Evolutionary conservation across 2,888 invertebrate genomes (phyloP).

Genomic region (Eupithecia dodoneata): DNA sequence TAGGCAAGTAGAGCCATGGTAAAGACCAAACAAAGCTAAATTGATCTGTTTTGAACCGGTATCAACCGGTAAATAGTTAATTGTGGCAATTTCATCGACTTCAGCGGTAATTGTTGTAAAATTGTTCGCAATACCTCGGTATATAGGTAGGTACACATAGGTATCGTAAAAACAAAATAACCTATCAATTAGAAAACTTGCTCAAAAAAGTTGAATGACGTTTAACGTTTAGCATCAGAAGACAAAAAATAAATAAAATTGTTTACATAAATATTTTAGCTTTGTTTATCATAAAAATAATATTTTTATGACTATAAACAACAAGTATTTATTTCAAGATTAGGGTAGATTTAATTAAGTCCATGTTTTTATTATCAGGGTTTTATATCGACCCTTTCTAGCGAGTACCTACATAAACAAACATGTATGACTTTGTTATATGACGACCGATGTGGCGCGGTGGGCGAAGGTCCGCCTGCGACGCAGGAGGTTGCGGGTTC

Average conservation of each 20-base stretch:
- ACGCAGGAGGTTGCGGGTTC: too few species aligned
- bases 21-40: constrained; percentile 27
- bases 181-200: not conserved
- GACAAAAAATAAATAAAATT: not conserved
- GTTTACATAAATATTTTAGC: not conserved
- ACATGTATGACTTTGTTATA: too few species aligned
- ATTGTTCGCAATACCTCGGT: constrained; percentile 19
- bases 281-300: not conserved
- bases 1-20: not conserved
- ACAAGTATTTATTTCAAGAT: not conserved
- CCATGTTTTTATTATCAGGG: too few species aligned
- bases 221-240: not conserved
- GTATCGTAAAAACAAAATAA: not conserved
- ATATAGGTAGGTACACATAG: not conserved
- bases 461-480: too few species aligned
- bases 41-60: constrained; percentile 47
- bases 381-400: too few species aligned
- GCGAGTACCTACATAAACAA: too few species aligned
- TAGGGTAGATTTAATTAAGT: too few species aligned
- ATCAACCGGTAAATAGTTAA: constrained; percentile 47
- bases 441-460: too few species aligned
- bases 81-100: constrained; percentile 43
- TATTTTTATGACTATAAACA: too few species aligned
- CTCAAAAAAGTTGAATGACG: not conserved
- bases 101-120: constrained; percentile 18